These are phyloP conservation scores for Microtus montanus DNA, from an alignment of 2,113 vertebrate genomes.

Conservation along the genomic window DNA sequence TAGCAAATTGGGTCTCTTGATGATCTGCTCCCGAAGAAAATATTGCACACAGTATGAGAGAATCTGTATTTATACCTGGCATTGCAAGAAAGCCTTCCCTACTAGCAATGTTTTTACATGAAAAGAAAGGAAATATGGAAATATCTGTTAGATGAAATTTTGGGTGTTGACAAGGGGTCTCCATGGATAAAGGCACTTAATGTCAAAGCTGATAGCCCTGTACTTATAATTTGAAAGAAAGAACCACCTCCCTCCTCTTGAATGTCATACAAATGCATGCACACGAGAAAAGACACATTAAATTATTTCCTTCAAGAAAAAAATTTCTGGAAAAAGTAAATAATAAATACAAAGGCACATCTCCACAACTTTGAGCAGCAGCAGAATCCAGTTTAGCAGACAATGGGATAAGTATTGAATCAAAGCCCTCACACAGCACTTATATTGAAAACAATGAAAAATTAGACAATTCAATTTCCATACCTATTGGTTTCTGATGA, in stretches of 20 bases:
- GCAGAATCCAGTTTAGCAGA: rapidly evolving
- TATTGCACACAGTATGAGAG: neutral
- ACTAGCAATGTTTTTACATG: neutral
- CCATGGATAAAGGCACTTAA: neutral
- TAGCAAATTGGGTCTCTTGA: neutral
- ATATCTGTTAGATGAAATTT: neutral
- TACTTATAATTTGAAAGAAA: neutral
- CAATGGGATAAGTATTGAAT: neutral
- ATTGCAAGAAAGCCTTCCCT: neutral
- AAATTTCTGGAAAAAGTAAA: neutral
- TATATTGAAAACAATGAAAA: neutral
- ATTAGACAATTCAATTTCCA: neutral
- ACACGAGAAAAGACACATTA: neutral
- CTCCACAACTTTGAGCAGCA: neutral
- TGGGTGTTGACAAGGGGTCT: neutral
- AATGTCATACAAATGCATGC: no score
- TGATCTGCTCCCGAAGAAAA: neutral
- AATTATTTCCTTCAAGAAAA: no score
- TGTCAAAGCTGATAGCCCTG: neutral
- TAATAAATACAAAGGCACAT: neutral
- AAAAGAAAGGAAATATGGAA: neutral
- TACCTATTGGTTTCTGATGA: neutral
- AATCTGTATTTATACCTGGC: neutral
- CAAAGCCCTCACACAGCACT: neutral
- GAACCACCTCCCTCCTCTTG: no score